A percentile compares a stretch with the other conserved stretches of the same genome.
Conservation (phyloP, 2,113 vertebrate genomes). For the Tragelaphus buxtoni region DNA sequence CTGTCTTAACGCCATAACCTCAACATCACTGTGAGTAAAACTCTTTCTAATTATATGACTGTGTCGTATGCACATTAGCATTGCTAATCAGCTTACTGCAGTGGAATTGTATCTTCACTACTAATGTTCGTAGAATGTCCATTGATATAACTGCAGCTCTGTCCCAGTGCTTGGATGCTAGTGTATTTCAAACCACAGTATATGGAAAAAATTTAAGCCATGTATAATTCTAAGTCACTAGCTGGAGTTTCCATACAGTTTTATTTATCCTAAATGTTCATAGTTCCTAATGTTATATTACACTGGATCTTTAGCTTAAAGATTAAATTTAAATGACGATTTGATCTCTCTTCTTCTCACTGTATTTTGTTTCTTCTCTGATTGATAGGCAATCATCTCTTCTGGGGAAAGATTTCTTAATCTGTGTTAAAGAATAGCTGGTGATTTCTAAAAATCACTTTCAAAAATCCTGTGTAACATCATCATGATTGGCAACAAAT, state of each 20-base stretch:
- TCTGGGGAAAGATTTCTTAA: slow-evolving; percentile 15
- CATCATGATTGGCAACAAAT: slow-evolving; percentile 46
- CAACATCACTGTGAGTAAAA: slow-evolving; percentile 68
- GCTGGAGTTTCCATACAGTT: slow-evolving; percentile 1
- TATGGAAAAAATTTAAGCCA: not conserved
- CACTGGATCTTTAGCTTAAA: not conserved
- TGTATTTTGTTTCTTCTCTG: slow-evolving; percentile 42
- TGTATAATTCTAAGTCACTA: slow-evolving; percentile 21
- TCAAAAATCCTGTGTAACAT: slow-evolving; percentile 24
- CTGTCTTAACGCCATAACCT: slow-evolving; percentile 78
- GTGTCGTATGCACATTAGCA: slow-evolving; percentile 69
- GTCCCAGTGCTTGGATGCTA: slow-evolving; percentile 57
- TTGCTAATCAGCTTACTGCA: slow-evolving; percentile 77
- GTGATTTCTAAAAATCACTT: slow-evolving; percentile 57
- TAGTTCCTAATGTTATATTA: not conserved
- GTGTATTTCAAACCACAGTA: slow-evolving; percentile 53
- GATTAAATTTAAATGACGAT: not conserved
- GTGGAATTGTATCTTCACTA: slow-evolving; percentile 67
- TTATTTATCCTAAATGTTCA: not conserved
- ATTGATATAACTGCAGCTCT: slow-evolving; percentile 71
- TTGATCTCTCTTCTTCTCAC: slow-evolving; percentile 3
- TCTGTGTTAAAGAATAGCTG: slow-evolving; percentile 45
- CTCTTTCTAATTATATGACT: slow-evolving; percentile 79
- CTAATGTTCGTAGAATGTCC: slow-evolving; percentile 67
- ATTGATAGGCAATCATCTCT: slow-evolving; percentile 27